phyloP scores from a whole-genome alignment of 2,113 vertebrate species.

The Probosciger aterrimus region DNA sequence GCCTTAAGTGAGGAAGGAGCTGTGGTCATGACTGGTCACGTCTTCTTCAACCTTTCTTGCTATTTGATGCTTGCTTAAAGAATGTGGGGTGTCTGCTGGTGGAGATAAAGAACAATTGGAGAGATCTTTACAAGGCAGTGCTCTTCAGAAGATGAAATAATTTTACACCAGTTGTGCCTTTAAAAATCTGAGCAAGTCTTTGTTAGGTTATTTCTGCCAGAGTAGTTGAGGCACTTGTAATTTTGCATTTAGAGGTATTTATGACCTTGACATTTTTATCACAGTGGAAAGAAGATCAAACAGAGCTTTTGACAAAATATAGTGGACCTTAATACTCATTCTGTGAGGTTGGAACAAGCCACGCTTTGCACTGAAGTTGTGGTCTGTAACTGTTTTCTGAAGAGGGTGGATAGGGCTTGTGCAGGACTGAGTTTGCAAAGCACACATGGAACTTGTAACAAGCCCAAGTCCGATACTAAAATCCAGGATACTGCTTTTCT shows the following conservation, averaged over 20 bases:
- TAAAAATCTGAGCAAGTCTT: not conserved
- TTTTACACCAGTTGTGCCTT: not conserved
- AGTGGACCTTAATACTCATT: not conserved
- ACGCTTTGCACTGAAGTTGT: not conserved
- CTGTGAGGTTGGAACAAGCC: not conserved
- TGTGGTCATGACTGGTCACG: not conserved
- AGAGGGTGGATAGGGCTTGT: not conserved
- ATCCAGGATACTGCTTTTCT: not conserved
- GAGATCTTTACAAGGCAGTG: not conserved
- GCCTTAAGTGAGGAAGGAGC: not conserved
- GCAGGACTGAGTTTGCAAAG: not conserved
- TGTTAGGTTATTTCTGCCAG: not conserved
- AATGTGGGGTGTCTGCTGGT: not conserved
- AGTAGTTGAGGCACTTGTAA: not conserved
- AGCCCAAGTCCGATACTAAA: not conserved
- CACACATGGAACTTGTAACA: not conserved
- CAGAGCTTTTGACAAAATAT: not conserved
- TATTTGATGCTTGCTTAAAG: fast-evolving
- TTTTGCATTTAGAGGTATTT: not conserved
- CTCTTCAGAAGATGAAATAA: not conserved
- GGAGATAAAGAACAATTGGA: not conserved
- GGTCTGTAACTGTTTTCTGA: not conserved
- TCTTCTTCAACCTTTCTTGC: not conserved
- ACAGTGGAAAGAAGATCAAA: not conserved
- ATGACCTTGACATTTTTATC: not conserved